Evolutionary conservation across 2,888 invertebrate genomes (phyloP).

Genomic region (Pomacea canaliculata): DNA sequence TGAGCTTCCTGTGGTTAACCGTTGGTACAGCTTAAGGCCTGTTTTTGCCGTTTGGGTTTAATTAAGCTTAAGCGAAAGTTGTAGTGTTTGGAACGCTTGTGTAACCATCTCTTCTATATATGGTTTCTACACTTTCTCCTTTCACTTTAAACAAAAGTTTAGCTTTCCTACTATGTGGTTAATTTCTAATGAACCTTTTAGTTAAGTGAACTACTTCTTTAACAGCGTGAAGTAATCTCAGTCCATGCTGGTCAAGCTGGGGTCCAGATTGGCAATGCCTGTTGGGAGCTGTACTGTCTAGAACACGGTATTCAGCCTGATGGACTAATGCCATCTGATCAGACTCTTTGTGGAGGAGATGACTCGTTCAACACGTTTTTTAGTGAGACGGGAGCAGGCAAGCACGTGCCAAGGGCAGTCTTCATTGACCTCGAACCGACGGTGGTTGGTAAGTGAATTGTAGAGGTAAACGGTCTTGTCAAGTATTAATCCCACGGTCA

Average conservation of each 20-base stretch:
- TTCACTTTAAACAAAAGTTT: too few species aligned
- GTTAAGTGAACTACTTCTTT: neutral
- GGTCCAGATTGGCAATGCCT: conserved; percentile 2
- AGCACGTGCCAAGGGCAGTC: conserved; percentile 91
- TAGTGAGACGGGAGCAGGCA: conserved; percentile 89
- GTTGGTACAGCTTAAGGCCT: too few species aligned
- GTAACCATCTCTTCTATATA: too few species aligned
- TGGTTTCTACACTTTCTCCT: too few species aligned
- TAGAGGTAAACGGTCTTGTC: too few species aligned
- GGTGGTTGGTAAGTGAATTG: conserved; percentile 77
- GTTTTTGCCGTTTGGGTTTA: too few species aligned
- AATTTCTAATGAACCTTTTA: too few species aligned
- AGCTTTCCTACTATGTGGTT: too few species aligned
- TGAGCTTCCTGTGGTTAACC: too few species aligned
- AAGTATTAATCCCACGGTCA: too few species aligned
- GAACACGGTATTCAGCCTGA: conserved; percentile 1
- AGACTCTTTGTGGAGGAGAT: conserved; percentile 3
- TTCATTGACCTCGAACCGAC: conserved; percentile 97
- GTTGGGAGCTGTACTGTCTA: neutral
- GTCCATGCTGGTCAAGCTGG: neutral
- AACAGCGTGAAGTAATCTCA: conserved; percentile 1
- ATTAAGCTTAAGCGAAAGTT: too few species aligned
- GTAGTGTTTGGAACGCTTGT: too few species aligned
- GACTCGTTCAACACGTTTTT: conserved; percentile 33
- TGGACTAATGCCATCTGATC: neutral